Conservation (phyloP, 1,140 invertebrate genomes). For the Neomicropteryx cornuta region DNA sequence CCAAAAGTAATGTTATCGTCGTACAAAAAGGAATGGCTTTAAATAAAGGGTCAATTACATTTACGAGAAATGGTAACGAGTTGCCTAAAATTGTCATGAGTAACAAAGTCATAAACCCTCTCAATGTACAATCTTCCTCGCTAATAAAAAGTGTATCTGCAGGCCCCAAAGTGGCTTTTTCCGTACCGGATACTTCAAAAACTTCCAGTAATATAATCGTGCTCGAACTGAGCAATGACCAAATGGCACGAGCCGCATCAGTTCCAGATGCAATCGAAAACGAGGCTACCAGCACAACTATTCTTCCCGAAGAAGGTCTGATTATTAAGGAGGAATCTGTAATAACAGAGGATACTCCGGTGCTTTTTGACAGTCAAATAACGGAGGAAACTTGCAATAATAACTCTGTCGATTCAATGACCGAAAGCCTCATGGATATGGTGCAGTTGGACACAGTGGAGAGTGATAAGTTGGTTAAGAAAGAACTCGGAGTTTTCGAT, state of each 20-base stretch:
- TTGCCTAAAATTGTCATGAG: conserved; percentile 39
- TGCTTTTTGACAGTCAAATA: conserved; percentile 35
- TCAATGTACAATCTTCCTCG: neutral
- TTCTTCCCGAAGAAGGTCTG: conserved; percentile 18
- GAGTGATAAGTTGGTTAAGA: conserved; percentile 21
- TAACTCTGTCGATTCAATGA: conserved; percentile 32
- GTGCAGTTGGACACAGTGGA: conserved; percentile 22
- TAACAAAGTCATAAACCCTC: conserved; percentile 31
- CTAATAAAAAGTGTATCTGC: conserved; percentile 17
- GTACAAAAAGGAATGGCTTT: conserved; percentile 33
- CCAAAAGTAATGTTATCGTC: conserved; percentile 35
- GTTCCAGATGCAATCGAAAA: conserved; percentile 35
- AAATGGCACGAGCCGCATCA: conserved; percentile 26
- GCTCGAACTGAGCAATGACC: conserved; percentile 35
- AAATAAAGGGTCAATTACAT: conserved; percentile 29
- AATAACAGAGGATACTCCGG: conserved; percentile 44
- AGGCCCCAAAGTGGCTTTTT: conserved; percentile 27
- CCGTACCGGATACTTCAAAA: conserved; percentile 23
- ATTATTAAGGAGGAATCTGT: conserved; percentile 18
- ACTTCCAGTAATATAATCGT: conserved; percentile 31
- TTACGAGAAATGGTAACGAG: conserved; percentile 34
- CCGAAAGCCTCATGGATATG: conserved; percentile 28
- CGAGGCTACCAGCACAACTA: conserved; percentile 16
- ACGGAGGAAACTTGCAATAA: conserved; percentile 28
- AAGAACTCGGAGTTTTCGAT: conserved; percentile 23